These are phyloP conservation scores for Gila orcuttii DNA, from an alignment of 2,113 vertebrate species.

Conservation along the genomic window DNA sequence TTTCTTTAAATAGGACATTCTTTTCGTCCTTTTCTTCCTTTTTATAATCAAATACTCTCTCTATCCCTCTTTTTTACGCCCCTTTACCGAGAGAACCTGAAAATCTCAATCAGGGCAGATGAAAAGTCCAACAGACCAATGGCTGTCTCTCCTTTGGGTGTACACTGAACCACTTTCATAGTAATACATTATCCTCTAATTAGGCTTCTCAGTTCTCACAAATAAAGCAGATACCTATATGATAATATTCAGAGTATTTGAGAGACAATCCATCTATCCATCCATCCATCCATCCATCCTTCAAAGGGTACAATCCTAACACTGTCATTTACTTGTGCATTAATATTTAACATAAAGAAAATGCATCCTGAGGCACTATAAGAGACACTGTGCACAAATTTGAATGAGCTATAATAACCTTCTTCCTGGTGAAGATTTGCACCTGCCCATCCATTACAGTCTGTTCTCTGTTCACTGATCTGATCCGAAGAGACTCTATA, in stretches of 20 bases:
- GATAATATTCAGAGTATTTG: background rate
- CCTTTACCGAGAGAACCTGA: background rate
- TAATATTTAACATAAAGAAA: background rate
- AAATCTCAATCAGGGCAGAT: slow-evolving; percentile 2
- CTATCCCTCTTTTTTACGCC: background rate
- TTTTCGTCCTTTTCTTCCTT: slow-evolving; percentile 13
- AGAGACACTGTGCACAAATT: background rate
- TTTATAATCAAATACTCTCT: slow-evolving; percentile 24
- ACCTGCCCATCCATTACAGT: background rate
- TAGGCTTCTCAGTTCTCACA: background rate
- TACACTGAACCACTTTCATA: too few relatives aligned
- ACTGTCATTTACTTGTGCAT: background rate
- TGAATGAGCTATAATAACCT: background rate
- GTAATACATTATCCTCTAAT: background rate
- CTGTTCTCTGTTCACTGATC: background rate
- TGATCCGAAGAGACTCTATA: slow-evolving; percentile 11
- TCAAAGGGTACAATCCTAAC: background rate
- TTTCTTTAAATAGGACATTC: slow-evolving; percentile 25
- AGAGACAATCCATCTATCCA: background rate
- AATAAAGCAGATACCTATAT: background rate
- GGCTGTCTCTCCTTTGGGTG: too few relatives aligned
- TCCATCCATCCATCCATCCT: too few relatives aligned
- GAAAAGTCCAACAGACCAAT: background rate
- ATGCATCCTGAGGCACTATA: background rate
- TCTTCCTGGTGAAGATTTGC: background rate